Conservation (phyloP, 2,113 vertebrate genomes). For the Syrmaticus mikado region DNA sequence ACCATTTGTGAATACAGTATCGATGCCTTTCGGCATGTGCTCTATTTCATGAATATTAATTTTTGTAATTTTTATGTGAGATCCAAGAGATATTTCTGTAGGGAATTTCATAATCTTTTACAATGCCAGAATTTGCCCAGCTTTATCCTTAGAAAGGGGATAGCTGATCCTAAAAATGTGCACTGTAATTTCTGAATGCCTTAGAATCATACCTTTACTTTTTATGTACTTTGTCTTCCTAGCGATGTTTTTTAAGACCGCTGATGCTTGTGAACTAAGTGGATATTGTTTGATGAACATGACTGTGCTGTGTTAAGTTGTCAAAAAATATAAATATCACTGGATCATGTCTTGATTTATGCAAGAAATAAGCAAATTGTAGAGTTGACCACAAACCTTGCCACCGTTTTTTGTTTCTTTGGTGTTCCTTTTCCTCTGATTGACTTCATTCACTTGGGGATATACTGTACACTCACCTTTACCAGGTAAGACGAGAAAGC, state of each 20-base stretch:
- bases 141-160: background rate
- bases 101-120: background rate
- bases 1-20: background rate
- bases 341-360: background rate
- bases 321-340: too few relatives aligned
- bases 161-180: background rate
- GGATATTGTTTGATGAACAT: background rate
- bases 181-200: background rate
- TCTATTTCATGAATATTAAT: background rate
- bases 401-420: background rate
- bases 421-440: background rate
- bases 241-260: background rate
- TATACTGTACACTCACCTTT: background rate
- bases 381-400: background rate
- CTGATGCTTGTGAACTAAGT: fast-evolving
- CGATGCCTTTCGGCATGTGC: background rate
- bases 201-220: background rate
- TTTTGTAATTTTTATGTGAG: background rate
- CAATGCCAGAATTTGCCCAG: background rate
- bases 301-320: background rate
- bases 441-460: background rate
- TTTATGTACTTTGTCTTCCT: background rate
- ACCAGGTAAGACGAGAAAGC: background rate
- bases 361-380: background rate
- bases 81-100: background rate